Evolutionary conservation across 2,113 vertebrate genomes (phyloP).

Genomic region (Micronycteris hirsuta): DNA sequence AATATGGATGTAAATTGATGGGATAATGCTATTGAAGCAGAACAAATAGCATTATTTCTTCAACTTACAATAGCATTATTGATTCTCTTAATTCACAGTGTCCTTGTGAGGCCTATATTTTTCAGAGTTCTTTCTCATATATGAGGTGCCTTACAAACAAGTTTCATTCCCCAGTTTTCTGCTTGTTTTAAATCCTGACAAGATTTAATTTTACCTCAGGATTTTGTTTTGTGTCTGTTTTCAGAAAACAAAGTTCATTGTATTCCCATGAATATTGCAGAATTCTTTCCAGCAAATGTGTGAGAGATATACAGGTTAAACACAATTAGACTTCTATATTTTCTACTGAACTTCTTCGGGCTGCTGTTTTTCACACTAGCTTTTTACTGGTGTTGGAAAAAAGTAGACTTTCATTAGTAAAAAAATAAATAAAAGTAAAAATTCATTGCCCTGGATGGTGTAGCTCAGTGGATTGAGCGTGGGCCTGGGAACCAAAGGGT

Average conservation of each 20-base stretch:
- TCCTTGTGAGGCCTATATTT: background rate
- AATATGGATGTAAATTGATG: background rate
- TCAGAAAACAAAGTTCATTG: background rate
- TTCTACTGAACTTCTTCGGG: background rate
- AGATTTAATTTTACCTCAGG: background rate
- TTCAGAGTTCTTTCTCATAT: background rate
- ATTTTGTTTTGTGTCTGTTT: conserved; percentile 15
- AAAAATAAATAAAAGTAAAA: background rate
- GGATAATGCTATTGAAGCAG: background rate
- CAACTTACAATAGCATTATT: too few relatives aligned
- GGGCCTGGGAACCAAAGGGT: too few relatives aligned
- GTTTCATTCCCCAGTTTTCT: background rate
- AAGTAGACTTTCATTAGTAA: background rate
- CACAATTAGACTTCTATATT: background rate
- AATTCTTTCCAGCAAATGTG: background rate
- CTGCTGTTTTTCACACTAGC: background rate
- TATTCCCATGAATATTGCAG: background rate
- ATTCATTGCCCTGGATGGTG: too few relatives aligned
- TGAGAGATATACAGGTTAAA: background rate
- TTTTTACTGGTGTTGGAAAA: background rate
- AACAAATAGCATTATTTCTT: background rate
- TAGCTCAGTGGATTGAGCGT: too few relatives aligned
- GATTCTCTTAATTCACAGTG: background rate
- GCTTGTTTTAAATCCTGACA: background rate
- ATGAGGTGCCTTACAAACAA: background rate